Evolutionary conservation across 2,888 invertebrate genomes (phyloP), one percentile per base, ranked within the genome.

Genomic region (Leptinotarsa tumamoca): DNA sequence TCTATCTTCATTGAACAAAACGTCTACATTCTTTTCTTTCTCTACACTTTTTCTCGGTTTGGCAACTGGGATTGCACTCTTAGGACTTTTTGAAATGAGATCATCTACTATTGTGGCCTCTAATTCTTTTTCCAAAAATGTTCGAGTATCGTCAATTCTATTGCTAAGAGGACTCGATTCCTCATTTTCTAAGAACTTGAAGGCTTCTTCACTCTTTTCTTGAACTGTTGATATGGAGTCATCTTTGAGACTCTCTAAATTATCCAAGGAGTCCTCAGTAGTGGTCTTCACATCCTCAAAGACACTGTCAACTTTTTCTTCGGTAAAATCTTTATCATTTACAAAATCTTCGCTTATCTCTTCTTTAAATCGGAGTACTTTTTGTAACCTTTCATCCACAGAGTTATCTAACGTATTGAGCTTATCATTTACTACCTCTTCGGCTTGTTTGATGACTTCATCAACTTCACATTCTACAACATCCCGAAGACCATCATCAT

Each of bases 101-200:
- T 79, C 80, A 33, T 77, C 75, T n/a, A 69, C 78, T 14, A 73
- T 69, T 18, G 79, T 71, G 5, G 79, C 73, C 23, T 82, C 82
- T 14, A 75, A 74, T 77, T 84, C 84, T 70, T 75, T 80, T 73
- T 82, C 80, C 21, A 84, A 63, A 74, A 84, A 83, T 5, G 74
- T 77, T 17, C 70, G n/a, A 33, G 79, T 78, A 43, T 82, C 81
- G 0, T 80, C 67, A 13, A 68, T 71, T 52, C 75, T 80, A 18
- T 68, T 50, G 18, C 76, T 68, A 1, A 81, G n/a, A 5, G 84
- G 83, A 73, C 83, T 84, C 2, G 84, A 82, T 1, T 84, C 83
- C 82, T 89, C 89, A 63, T 88, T 86, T 79, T 89, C 89, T 73
- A 88, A 83, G 79, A 89, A 89, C 78, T 81, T 86, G 79, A 88